Percentiles rank a stretch among this genome's conserved stretches.
Conservation (phyloP, 2,113 vertebrate genomes). For the Fulmarus glacialis region DNA sequence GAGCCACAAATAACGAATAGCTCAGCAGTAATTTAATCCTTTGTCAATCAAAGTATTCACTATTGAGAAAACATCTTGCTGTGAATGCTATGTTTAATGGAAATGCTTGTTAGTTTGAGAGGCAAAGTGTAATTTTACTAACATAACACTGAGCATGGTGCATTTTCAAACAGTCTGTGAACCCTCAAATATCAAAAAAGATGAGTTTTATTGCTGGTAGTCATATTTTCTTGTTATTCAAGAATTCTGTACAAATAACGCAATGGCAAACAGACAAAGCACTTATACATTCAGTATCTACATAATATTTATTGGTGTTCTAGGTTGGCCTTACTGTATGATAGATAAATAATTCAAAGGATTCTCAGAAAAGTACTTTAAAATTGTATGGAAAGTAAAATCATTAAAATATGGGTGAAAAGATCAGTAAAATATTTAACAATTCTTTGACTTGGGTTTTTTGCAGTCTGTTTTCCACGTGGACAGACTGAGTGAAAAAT, state of each 20-base stretch:
- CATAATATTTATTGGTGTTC: background rate
- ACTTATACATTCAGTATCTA: background rate
- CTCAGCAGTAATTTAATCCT: constrained; percentile 41
- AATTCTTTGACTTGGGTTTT: background rate
- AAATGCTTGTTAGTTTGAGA: constrained; percentile 29
- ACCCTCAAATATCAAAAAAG: background rate
- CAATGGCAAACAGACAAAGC: background rate
- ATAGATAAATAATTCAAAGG: constrained; percentile 10
- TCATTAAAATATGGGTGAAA: background rate
- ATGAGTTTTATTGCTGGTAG: background rate
- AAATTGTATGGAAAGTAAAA: background rate
- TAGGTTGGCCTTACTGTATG: background rate
- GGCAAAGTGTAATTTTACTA: constrained; percentile 14
- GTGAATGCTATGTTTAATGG: constrained; percentile 17
- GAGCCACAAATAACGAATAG: background rate
- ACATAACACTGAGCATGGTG: background rate
- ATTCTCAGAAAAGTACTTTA: background rate
- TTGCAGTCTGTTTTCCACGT: background rate
- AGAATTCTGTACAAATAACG: background rate
- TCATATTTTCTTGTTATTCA: background rate
- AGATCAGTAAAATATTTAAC: background rate
- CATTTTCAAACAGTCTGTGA: background rate
- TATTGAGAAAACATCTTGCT: constrained; percentile 19
- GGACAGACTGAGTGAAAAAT: rapidly evolving
- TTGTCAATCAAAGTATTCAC: constrained; percentile 48